Evolutionary conservation across 2,113 vertebrate species (phyloP).

Genomic region (Gorsachius goisagi): DNA sequence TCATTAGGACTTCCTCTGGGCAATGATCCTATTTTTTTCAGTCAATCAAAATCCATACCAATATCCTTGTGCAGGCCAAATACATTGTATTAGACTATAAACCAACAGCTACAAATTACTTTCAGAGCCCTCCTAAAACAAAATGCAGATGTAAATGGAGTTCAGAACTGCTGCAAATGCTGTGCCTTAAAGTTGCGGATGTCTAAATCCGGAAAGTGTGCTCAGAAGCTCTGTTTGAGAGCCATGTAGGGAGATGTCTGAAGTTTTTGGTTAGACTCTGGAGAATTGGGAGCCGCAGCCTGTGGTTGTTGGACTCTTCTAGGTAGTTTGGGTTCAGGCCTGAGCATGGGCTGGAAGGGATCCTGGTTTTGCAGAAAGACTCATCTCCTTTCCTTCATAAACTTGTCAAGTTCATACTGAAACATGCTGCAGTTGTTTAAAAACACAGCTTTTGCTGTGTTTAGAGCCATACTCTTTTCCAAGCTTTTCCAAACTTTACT

Average conservation of each 20-base stretch:
- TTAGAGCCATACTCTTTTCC: not conserved
- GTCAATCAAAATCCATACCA: constrained; percentile 45
- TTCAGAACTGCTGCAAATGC: not conserved
- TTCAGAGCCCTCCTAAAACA: constrained; percentile 41
- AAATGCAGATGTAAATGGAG: constrained; percentile 34
- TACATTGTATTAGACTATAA: not conserved
- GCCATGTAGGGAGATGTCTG: not conserved
- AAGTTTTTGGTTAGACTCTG: not conserved
- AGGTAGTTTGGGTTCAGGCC: not conserved
- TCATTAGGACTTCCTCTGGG: constrained; percentile 35
- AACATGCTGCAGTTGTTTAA: not conserved
- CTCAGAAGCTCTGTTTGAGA: not conserved
- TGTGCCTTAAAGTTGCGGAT: not conserved
- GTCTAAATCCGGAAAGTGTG: not conserved
- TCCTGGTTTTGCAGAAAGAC: not conserved
- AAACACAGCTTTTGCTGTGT: not conserved
- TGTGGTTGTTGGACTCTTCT: not conserved
- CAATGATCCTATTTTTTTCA: constrained; percentile 40
- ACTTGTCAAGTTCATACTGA: not conserved
- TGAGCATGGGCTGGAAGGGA: not conserved
- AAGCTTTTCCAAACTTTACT: not conserved
- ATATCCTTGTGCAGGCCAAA: not conserved
- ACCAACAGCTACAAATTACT: constrained; percentile 41
- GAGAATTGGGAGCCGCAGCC: not conserved
- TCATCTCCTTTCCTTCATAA: not conserved